phyloP scores from a whole-genome alignment of 1,140 invertebrate genomes.

The Augochlora pura region DNA sequence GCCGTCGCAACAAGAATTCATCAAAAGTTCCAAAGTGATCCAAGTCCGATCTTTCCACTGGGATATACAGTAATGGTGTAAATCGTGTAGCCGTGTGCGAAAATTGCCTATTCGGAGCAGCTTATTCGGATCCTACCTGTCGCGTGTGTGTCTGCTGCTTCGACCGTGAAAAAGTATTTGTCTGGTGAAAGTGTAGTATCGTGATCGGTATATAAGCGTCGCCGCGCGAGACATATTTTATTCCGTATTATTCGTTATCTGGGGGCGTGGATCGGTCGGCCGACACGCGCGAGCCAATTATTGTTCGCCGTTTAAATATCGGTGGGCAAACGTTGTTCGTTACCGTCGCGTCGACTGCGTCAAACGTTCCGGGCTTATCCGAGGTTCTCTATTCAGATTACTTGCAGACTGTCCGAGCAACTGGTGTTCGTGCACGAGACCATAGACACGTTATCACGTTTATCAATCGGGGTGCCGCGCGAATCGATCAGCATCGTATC shows the following conservation, averaged over 20 bases:
- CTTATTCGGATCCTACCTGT: background rate
- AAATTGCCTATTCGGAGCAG: background rate
- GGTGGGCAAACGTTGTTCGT: background rate
- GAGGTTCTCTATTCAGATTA: constrained; percentile 23
- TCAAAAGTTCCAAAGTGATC: background rate
- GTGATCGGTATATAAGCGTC: constrained; percentile 49
- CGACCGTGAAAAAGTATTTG: constrained; percentile 3
- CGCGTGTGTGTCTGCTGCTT: background rate
- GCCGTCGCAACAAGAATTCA: background rate
- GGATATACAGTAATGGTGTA: no score
- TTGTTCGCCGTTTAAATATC: background rate
- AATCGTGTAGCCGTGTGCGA: no score
- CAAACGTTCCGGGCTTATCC: background rate
- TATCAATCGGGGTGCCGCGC: constrained; percentile 2
- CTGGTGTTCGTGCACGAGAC: constrained; percentile 57
- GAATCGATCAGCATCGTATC: constrained; percentile 14
- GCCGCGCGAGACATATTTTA: background rate
- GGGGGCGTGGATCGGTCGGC: background rate
- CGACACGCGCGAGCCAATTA: background rate
- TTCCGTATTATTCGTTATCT: constrained; percentile 2
- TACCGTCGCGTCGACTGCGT: background rate
- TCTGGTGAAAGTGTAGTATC: constrained; percentile 58
- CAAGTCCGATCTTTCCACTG: no score
- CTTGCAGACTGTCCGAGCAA: constrained; percentile 54
- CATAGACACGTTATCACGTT: background rate